Conservation (phyloP, 1,140 invertebrate species). For the Parasteatoda tepidariorum region DNA sequence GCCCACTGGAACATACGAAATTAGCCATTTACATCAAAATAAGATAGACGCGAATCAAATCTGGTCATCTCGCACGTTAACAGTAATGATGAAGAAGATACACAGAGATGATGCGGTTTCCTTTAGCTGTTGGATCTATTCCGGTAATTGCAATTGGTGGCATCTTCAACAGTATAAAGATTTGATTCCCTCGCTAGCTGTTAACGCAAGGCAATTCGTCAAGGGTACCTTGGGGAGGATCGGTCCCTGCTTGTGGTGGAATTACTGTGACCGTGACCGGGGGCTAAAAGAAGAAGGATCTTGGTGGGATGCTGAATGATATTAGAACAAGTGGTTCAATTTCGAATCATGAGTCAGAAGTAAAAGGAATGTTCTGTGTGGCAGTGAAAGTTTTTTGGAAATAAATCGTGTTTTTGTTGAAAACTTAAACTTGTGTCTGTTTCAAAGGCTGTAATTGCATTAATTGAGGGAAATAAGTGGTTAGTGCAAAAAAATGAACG, state of each 20-base stretch:
- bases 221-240: background rate
- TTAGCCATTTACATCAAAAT: conserved; percentile 57
- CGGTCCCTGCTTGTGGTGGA: conserved; percentile 13
- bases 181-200: conserved; percentile 42
- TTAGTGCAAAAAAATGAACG: too few relatives aligned
- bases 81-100: conserved; percentile 44
- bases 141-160: conserved; percentile 41
- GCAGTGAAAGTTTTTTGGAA: too few relatives aligned
- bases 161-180: background rate
- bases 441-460: too few relatives aligned
- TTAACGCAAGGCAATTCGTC: conserved; percentile 40
- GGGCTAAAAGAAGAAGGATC: too few relatives aligned
- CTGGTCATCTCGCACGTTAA: conserved; percentile 28
- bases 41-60: conserved; percentile 52
- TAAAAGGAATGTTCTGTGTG: too few relatives aligned
- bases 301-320: too few relatives aligned
- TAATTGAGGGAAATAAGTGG: too few relatives aligned
- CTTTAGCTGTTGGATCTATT: background rate
- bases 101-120: background rate
- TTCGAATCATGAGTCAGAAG: too few relatives aligned
- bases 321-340: too few relatives aligned
- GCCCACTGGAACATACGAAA: conserved; percentile 49
- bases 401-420: too few relatives aligned
- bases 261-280: conserved; percentile 29
- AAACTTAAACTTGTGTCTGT: too few relatives aligned